Percentiles rank a stretch among this genome's conserved stretches.
phyloP scores from a whole-genome alignment of 1,140 invertebrate species.

The Sitophilus oryzae region DNA sequence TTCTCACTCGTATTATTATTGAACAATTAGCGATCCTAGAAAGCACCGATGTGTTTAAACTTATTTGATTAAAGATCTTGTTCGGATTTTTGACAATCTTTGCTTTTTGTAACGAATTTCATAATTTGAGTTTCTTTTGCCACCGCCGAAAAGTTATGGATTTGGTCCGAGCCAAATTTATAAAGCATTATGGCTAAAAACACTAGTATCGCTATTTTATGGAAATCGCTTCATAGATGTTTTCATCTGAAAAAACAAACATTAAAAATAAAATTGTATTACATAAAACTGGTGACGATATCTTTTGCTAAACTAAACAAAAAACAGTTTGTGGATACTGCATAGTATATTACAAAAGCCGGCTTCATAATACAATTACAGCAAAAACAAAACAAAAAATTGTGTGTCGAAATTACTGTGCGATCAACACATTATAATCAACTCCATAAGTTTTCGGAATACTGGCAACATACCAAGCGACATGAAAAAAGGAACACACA shows the following conservation, averaged over 20 bases:
- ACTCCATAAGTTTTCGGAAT: constrained; percentile 19
- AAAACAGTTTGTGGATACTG: neutral
- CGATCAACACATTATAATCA: constrained; percentile 22
- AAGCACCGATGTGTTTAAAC: too few relatives aligned
- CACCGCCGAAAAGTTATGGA: constrained; percentile 15
- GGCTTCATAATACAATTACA: neutral
- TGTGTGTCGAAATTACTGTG: constrained; percentile 11
- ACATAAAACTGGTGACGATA: neutral
- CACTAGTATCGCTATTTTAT: constrained; percentile 12
- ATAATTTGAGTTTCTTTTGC: constrained; percentile 7
- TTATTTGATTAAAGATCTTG: too few relatives aligned
- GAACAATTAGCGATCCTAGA: too few relatives aligned
- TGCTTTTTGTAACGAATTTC: constrained; percentile 2
- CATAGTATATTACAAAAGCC: too few relatives aligned
- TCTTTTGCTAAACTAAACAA: neutral
- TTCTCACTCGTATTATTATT: too few relatives aligned
- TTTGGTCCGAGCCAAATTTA: constrained; percentile 10
- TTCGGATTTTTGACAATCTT: constrained; percentile 3
- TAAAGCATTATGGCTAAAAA: constrained; percentile 15
- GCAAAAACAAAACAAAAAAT: constrained; percentile 9
- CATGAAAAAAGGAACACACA: constrained; percentile 6
- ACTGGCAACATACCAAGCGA: neutral
- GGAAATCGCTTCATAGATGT: constrained; percentile 16
- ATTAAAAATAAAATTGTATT: neutral
- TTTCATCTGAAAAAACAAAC: constrained; percentile 17